Conservation (phyloP, 2,797 vertebrate genomes). For the Emydoidea blandingii region DNA sequence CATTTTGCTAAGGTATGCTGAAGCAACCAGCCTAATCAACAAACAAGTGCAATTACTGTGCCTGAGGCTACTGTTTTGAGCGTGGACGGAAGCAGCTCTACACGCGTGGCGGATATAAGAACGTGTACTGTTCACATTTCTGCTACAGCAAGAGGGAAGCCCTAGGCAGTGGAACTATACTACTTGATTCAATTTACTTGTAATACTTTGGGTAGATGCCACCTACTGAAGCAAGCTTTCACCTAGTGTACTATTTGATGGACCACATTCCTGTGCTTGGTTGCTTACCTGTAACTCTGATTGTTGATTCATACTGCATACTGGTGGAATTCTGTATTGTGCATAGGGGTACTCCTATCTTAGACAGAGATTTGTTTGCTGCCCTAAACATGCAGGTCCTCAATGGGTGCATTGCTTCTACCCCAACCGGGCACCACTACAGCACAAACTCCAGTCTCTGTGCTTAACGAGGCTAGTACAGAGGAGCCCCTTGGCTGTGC, state of each 20-base stretch:
- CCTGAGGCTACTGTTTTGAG: neutral
- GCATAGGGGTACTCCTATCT: neutral
- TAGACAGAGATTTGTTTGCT: neutral
- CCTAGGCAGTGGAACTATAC: neutral
- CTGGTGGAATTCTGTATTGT: neutral
- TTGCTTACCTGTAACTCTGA: neutral
- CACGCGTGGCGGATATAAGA: neutral
- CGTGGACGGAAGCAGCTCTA: neutral
- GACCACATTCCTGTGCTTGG: neutral
- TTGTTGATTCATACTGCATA: neutral
- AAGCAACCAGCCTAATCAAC: neutral
- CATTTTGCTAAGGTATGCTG: neutral
- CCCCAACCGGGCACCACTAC: neutral
- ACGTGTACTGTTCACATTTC: neutral
- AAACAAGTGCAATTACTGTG: neutral
- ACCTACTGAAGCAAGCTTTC: neutral
- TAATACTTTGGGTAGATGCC: neutral
- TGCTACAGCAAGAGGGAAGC: neutral
- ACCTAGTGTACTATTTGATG: neutral
- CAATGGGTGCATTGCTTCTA: neutral
- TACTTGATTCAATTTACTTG: neutral
- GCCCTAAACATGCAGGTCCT: neutral
- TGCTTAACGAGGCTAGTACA: neutral
- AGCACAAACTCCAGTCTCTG: neutral
- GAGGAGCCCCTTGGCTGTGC: neutral